These are phyloP conservation scores for Drosophila vallismaia DNA, from an alignment of 2,888 invertebrate species.

Conservation along the genomic window DNA sequence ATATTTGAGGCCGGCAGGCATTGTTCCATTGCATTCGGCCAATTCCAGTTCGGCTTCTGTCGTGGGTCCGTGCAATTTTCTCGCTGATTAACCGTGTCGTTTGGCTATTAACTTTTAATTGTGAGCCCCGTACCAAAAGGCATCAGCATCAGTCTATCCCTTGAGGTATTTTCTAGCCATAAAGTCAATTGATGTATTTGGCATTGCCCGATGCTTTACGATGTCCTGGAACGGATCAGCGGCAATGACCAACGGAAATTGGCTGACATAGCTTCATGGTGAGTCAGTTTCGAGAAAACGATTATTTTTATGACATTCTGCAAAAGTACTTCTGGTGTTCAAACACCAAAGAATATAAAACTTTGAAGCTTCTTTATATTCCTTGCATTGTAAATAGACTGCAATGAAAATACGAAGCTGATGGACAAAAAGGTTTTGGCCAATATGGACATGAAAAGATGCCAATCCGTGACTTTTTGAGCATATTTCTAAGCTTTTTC, in stretches of 20 bases:
- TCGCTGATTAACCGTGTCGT: slow-evolving; percentile 74
- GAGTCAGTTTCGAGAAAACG: slow-evolving; percentile 51
- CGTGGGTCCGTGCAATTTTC: slow-evolving; percentile 61
- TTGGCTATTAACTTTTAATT: slow-evolving; percentile 74
- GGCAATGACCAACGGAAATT: slow-evolving; percentile 57
- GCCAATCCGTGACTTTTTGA: no score
- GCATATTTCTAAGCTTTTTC: no score
- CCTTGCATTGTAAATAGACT: no score
- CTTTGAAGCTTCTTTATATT: no score
- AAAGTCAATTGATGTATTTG: slow-evolving; percentile 56
- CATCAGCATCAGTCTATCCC: slow-evolving; percentile 19
- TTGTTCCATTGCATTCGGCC: slow-evolving; percentile 45
- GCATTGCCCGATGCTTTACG: slow-evolving; percentile 40
- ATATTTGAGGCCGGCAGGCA: slow-evolving; percentile 52
- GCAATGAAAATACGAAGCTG: no score
- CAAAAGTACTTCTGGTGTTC: background rate
- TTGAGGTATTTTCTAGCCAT: slow-evolving; percentile 58
- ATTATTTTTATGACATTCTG: slow-evolving; percentile 41
- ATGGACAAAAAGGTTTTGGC: no score
- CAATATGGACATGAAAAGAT: no score
- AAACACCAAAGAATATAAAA: background rate
- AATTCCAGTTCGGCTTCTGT: slow-evolving; percentile 38
- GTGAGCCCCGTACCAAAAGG: slow-evolving; percentile 38
- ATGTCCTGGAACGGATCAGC: slow-evolving; percentile 65
- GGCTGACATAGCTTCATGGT: slow-evolving; percentile 46